Evolutionary conservation across 2,113 vertebrate species (phyloP).

Genomic region (Datnioides undecimradiatus): DNA sequence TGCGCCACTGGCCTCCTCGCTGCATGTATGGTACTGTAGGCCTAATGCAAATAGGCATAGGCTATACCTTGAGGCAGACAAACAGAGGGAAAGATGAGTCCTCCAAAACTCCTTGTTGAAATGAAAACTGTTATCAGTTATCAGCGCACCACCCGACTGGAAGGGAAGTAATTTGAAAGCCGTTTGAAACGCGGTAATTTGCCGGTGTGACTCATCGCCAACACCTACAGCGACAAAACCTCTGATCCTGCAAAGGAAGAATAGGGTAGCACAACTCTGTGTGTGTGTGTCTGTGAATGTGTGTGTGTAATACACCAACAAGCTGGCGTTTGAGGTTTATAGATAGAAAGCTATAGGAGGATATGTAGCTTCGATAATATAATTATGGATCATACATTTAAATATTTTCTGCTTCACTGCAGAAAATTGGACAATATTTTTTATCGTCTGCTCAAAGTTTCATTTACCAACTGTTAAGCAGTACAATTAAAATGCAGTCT

Average conservation of each 20-base stretch:
- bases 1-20: not conserved
- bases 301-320: slow-evolving; percentile 50
- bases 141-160: slow-evolving; percentile 81
- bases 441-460: not conserved
- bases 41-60: slow-evolving; percentile 28
- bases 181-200: slow-evolving; percentile 86
- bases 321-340: slow-evolving; percentile 56
- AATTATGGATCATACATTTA: slow-evolving; percentile 29
- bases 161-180: slow-evolving; percentile 87
- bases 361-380: slow-evolving; percentile 40
- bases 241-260: slow-evolving; percentile 81
- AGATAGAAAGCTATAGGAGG: slow-evolving; percentile 54
- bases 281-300: slow-evolving; percentile 48
- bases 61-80: slow-evolving; percentile 59
- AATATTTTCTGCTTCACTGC: slow-evolving; percentile 7
- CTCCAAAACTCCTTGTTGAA: slow-evolving; percentile 85
- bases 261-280: slow-evolving; percentile 61
- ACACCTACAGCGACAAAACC: slow-evolving; percentile 85
- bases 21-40: not conserved
- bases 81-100: slow-evolving; percentile 75
- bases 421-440: not conserved
- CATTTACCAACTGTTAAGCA: slow-evolving; percentile 26
- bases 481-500: slow-evolving; percentile 23
- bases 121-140: slow-evolving; percentile 87
- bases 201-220: slow-evolving; percentile 85